A percentile compares a stretch with the other conserved stretches of the same genome.
Evolutionary conservation across 1,140 invertebrate species (phyloP).

Genomic region (Drosophila malerkotliana): DNA sequence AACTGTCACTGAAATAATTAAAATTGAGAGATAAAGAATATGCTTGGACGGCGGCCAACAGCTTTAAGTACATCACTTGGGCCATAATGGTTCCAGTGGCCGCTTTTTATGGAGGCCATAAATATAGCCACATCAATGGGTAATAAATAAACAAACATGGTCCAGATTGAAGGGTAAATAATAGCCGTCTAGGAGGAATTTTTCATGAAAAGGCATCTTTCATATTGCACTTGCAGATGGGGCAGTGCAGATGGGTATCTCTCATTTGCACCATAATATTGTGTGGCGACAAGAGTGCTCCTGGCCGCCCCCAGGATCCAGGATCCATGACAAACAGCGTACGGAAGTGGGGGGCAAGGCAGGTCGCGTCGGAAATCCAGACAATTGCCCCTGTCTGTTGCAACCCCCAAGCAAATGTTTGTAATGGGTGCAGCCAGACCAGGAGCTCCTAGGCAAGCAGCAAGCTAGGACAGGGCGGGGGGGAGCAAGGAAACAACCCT

Average conservation of each 20-base stretch:
- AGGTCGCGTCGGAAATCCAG: conserved; percentile 56
- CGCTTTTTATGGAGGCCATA: conserved; percentile 61
- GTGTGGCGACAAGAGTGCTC: conserved; percentile 43
- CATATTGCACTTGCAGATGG: neutral
- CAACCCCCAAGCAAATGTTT: conserved; percentile 39
- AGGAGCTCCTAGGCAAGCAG: conserved; percentile 50
- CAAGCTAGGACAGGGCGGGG: neutral
- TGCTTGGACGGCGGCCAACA: conserved; percentile 64
- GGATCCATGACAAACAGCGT: conserved; percentile 20
- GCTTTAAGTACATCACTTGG: conserved; percentile 45
- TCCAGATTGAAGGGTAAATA: conserved; percentile 34
- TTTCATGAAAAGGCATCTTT: neutral
- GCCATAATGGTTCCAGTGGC: conserved; percentile 57
- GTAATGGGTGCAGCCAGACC: conserved; percentile 53
- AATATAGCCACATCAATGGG: conserved; percentile 46
- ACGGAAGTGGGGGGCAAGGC: conserved; percentile 17
- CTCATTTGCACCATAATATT: conserved; percentile 55
- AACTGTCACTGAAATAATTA: conserved; percentile 62
- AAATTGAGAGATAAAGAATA: conserved; percentile 50
- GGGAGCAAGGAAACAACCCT: conserved; percentile 56
- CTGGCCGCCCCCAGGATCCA: conserved; percentile 9
- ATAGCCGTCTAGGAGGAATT: conserved; percentile 2
- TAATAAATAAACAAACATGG: conserved; percentile 40
- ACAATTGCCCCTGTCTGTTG: conserved; percentile 52
- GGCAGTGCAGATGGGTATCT: conserved; percentile 26